Conservation (phyloP, 2,113 vertebrate genomes). For the Mormoops blainvillei region DNA sequence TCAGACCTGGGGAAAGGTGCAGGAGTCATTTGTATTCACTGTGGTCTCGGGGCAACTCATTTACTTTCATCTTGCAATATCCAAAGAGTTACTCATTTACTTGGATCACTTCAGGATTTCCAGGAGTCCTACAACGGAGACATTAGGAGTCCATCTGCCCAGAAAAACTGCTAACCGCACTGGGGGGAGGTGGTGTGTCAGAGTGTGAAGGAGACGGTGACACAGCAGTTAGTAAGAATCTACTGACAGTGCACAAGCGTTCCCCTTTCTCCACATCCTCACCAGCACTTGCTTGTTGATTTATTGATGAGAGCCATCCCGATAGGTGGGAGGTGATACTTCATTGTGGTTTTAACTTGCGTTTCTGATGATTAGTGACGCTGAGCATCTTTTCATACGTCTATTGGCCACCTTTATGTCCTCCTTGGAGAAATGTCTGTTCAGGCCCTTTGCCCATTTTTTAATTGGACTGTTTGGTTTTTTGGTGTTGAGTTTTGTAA, state of each 20-base stretch:
- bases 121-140: conserved; percentile 6
- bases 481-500: no score
- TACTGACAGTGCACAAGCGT: background rate
- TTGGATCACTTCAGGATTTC: conserved; percentile 48
- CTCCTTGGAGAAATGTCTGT: no score
- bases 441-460: no score
- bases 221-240: background rate
- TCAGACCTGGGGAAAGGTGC: conserved; percentile 34
- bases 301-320: no score
- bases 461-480: no score
- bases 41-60: conserved; percentile 17
- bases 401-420: no score
- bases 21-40: conserved; percentile 55
- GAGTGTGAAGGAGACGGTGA: background rate
- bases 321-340: no score
- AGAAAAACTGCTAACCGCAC: background rate
- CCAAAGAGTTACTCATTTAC: conserved; percentile 52
- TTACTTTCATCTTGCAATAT: conserved; percentile 53
- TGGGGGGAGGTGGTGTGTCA: background rate
- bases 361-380: no score
- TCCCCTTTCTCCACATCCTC: no score
- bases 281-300: no score
- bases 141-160: background rate
- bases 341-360: no score
- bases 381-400: no score